Conservation (phyloP, 2,888 invertebrate species). For the Caradrina kadenii region DNA sequence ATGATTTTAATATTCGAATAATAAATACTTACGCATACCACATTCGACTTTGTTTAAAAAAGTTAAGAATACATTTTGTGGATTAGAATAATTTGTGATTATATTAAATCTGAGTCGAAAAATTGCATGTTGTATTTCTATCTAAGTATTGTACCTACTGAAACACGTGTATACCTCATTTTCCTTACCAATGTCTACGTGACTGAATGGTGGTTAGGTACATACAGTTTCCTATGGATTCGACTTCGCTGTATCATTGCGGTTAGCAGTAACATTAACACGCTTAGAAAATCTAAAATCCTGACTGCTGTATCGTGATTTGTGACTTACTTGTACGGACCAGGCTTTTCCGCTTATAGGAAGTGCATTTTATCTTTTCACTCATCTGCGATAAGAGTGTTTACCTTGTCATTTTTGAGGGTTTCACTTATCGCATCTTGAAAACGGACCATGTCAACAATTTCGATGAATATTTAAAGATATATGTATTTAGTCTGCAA, state of each 20-base stretch:
- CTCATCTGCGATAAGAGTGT: slow-evolving; percentile 15
- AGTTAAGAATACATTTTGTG: slow-evolving; percentile 7
- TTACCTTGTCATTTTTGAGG: slow-evolving; percentile 16
- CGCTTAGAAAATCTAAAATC: slow-evolving; percentile 24
- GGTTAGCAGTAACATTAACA: slow-evolving; percentile 45
- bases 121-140: background rate
- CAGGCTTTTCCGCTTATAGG: slow-evolving; percentile 6
- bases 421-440: slow-evolving; percentile 14
- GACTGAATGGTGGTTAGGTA: slow-evolving; percentile 40
- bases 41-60: slow-evolving; percentile 9
- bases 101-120: slow-evolving; percentile 3
- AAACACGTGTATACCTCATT: slow-evolving; percentile 35
- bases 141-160: slow-evolving; percentile 6
- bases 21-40: slow-evolving; percentile 17
- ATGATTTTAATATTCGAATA: slow-evolving; percentile 46
- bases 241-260: slow-evolving; percentile 36
- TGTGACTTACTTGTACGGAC: slow-evolving; percentile 7
- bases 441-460: slow-evolving; percentile 1
- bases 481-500: background rate
- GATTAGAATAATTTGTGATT: slow-evolving; percentile 18
- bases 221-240: slow-evolving; percentile 41
- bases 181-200: slow-evolving; percentile 53
- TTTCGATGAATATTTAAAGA: background rate
- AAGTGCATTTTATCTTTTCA: slow-evolving; percentile 13
- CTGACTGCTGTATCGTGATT: slow-evolving; percentile 10